Base-by-base conservation (phyloP, 2,797 vertebrate species). In the Loris lydekkerianus region DNA sequence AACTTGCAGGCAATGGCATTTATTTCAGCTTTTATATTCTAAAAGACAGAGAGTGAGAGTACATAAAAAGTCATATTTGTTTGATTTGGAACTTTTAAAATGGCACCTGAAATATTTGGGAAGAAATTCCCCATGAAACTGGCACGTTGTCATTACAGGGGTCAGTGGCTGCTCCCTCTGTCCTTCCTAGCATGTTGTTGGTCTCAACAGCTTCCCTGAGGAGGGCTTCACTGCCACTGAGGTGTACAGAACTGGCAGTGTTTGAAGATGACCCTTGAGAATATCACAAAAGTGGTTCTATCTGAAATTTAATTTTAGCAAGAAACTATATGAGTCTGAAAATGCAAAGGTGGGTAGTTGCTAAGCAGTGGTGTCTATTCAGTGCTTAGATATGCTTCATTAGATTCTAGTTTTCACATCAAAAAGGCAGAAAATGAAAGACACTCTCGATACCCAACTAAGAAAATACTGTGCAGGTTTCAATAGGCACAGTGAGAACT, bases 381-480 rank as follows among this genome's bases (percentile, higher is more conserved):
- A 82, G 84, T 92, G 82, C 67, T 97, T 96, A 93, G 69, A 84
- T 97, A 93, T 96, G 60, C 65, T n/a, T 82, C 96, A 91, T 97
- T 97, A 96, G 97, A 97, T 78, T 86, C 97, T 82, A 73, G 89
- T 90, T 34, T 96, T 93, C 90, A 96, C 80, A 93, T 75, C 87
- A 85, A 93, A 90, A 93, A 95, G 65, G 89, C 88, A 96, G 67
- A 61, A 97, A 97, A 81, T 10, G 10, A 97, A 97, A 98, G 56
- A 27, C 75, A 60, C 65, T 90, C 76, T 85, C 95, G 46, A 96
- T 97, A 98, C 94, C 97, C 96, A 94, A 89, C 88, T 93, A 96
- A 97, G 92, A 83, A 98, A 98, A 97, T 97, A 94, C 87, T 80
- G 73, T 93, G 72, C 78, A 89, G 92, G 94, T 97, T 97, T 91